A percentile compares a stretch with the other conserved stretches of the same genome.
phyloP scores from a whole-genome alignment of 2,888 invertebrate genomes.

The Apodemia mormo region DNA sequence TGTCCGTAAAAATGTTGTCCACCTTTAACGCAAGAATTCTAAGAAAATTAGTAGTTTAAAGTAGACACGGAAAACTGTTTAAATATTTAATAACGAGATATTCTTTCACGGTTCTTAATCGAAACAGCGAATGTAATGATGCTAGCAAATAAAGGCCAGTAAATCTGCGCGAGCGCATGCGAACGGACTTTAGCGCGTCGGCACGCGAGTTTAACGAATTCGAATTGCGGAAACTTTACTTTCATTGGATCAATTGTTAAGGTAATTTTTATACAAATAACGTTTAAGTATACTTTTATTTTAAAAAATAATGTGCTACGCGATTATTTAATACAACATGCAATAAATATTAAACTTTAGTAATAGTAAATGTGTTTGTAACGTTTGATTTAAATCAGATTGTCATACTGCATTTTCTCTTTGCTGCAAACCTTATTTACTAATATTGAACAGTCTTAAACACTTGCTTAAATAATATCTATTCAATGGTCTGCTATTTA shows the following conservation, averaged over 20 bases:
- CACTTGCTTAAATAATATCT: no score
- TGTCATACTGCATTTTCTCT: no score
- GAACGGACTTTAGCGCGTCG: not conserved
- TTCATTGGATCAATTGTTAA: not conserved
- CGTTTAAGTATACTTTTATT: not conserved
- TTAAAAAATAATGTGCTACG: not conserved
- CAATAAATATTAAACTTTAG: no score
- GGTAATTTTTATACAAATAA: not conserved
- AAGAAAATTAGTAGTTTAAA: not conserved
- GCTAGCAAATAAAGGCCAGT: conserved; percentile 10
- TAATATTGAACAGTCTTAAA: no score
- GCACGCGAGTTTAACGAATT: not conserved
- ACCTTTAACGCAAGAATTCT: not conserved
- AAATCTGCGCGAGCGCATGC: conserved; percentile 12
- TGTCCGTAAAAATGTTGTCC: no score
- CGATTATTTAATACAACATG: not conserved
- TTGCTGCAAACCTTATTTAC: no score
- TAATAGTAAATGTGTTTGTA: no score
- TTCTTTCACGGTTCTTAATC: conserved; percentile 10
- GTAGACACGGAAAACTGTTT: not conserved
- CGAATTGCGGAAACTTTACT: not conserved
- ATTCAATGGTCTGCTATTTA: no score
- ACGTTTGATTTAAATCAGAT: no score
- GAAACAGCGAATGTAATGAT: conserved; percentile 4
- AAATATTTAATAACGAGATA: not conserved